Conservation (phyloP, 2,797 vertebrate species). For the Cryptoblepharus egeriae region DNA sequence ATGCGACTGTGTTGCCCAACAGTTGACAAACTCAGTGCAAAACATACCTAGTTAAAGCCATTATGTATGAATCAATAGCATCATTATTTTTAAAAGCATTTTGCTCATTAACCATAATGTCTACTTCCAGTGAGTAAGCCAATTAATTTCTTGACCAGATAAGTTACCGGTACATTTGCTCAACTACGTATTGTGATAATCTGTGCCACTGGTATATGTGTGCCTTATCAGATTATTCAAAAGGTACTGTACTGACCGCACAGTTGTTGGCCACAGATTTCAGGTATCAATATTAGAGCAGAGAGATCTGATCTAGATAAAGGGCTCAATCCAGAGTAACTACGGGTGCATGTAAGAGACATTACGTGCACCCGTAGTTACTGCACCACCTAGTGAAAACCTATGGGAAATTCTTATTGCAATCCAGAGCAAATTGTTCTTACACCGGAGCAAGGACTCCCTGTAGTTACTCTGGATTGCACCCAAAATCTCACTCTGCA, state of each 20-base stretch:
- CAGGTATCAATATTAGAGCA: too few species aligned
- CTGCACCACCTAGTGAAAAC: too few species aligned
- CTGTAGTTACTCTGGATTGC: too few species aligned
- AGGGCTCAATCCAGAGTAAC: too few species aligned
- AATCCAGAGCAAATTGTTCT: too few species aligned
- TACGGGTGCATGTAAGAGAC: too few species aligned
- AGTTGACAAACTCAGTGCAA: constrained; percentile 29
- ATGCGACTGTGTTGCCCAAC: constrained; percentile 25
- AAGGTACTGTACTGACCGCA: fast-evolving
- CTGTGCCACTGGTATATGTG: neutral
- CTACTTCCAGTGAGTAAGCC: neutral
- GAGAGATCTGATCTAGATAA: neutral
- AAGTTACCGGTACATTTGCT: constrained; percentile 2
- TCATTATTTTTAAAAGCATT: neutral
- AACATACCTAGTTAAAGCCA: constrained; percentile 10
- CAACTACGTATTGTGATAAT: neutral
- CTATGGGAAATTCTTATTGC: too few species aligned
- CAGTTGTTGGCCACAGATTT: neutral
- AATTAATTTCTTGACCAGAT: constrained; percentile 16
- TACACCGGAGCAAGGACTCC: too few species aligned
- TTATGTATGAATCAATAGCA: neutral
- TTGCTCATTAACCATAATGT: neutral
- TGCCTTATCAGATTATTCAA: neutral
- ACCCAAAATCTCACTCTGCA: neutral
- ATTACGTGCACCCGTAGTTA: too few species aligned